Conservation (phyloP, 1,140 invertebrate species). For the Parasteatoda tepidariorum region DNA sequence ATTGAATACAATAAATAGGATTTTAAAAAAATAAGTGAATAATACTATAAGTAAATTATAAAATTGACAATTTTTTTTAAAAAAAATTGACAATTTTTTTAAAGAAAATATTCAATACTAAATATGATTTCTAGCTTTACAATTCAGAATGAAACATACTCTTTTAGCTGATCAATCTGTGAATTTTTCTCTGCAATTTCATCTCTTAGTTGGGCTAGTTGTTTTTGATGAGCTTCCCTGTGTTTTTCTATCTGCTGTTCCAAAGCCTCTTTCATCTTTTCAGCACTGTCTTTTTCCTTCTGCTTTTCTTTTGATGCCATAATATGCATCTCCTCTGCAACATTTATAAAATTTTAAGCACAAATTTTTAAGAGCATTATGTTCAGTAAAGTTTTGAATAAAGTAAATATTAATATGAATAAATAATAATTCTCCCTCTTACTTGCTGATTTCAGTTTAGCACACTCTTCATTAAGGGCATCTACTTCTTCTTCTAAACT, state of each 20-base stretch:
- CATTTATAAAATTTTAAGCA: not conserved
- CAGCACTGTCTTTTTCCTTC: conserved; percentile 79
- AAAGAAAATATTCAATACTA: not conserved
- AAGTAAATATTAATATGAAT: not conserved
- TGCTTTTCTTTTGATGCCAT: conserved; percentile 77
- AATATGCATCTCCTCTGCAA: conserved; percentile 74
- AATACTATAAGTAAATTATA: too few relatives aligned
- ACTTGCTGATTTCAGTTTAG: conserved; percentile 81
- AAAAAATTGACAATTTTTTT: not conserved
- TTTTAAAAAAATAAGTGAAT: not conserved
- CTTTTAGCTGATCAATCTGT: conserved; percentile 91
- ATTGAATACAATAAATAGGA: not conserved
- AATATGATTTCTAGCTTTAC: not conserved
- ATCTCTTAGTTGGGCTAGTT: conserved; percentile 80
- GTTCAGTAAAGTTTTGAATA: not conserved
- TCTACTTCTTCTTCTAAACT: conserved; percentile 95
- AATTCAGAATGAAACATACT: conserved; percentile 67
- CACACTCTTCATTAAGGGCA: conserved; percentile 86
- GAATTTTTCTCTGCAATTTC: conserved; percentile 94
- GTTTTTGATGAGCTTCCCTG: conserved; percentile 93
- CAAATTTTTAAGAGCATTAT: not conserved
- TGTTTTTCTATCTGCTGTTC: conserved; percentile 95
- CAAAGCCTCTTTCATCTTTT: conserved; percentile 79
- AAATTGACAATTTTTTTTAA: too few relatives aligned
- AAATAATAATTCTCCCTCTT: not conserved